Evolutionary conservation across 37 sponge, comb jelly and placozoan species (phyloP), one percentile per base, ranked within the genome.

Genomic region (Crambe crambe): DNA sequence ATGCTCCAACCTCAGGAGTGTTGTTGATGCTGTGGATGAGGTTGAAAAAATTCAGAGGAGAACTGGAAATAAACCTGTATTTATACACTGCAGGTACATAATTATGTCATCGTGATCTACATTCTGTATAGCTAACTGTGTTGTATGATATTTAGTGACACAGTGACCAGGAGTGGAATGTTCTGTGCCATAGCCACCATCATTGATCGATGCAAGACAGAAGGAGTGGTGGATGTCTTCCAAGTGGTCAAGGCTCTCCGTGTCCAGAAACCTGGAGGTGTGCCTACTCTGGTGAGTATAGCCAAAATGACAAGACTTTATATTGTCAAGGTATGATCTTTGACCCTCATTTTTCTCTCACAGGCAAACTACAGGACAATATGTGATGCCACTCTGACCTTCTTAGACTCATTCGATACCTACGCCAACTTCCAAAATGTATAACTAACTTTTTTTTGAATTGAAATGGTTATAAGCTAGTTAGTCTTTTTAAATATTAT

Each of bases 61-160:
- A 26, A 83, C 82, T 70, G 88, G 93, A 15, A 92, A 92, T 80
- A 79, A 85, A 30, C 92, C 96, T 35, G 79, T 95, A 51, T 75
- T 85, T 22, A 87, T 91, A 44, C 96, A 95, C 78, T 91, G 92
- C 96, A 91, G 83, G 95, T 91, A 51, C 51, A 47, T 47, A 6
- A 47, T 47, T 6, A 47, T 12, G 12, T 12, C 6, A 15, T 6
- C 12, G 17, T 60, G 17, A 60, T 60, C 4, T 60, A 26, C n/a
- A n/a, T 9, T 5, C 61, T 22, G 17, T 60, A 22, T 23, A 26
- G 6, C 5, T 22, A 4, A 3, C 27, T 60, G 18, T 60, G 17
- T 51, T 58, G 21, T 12, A 26, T 26, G 21, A 31, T 56, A 10
- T 64, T 25, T 70, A 89, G 90, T 70, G 83, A 89, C 76, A 92